Evolutionary conservation across 2,113 vertebrate species (phyloP), one percentile per base, ranked within the genome.

Genomic region (Brachionichthys hirsutus): DNA sequence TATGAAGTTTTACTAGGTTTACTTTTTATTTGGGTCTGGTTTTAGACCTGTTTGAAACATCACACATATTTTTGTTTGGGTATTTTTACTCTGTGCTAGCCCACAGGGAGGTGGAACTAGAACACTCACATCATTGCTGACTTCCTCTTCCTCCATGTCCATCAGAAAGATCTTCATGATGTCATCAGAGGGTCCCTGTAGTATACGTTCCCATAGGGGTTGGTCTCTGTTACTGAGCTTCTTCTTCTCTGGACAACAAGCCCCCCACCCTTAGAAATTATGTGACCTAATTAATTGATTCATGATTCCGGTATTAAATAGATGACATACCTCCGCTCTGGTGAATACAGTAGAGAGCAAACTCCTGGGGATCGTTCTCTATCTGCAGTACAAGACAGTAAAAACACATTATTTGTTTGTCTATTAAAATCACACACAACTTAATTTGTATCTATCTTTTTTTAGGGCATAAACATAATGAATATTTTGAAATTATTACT

Each of bases 111-210:
- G 22, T 2, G 20, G 16, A 12, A 3, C 20, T 47, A 44, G 2
- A 6, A 4, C 14, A 80, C 93, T 1, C 90, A 98, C 96, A 35
- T 96, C 93, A 61, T 91, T 91, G 89, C 94, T 98, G 20, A 98
- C 91, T 92, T 98, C 95, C 57, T 94, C 90, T 67, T 92, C 91
- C 0, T 94, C 90, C 54, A 88, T 85, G 75, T 98, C 94, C 94
- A 98, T 96, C 64, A 98, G 88, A 54, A 98, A 98, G 53, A 98
- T 92, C 68, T 87, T 94, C 79, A 94, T 94, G 12, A 93, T 90
- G 70, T 86, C 87, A 66, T 93, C 90, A 0, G 95, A 97, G 2
- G 96, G 96, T 0, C 95, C 96, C 54, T 95, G 94, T 1, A 98
- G 69, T 12, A 98, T 85, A 11, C 95, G 92, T 62, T 97, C 94